These are phyloP conservation scores for Lymantria dispar DNA, from an alignment of 2,888 invertebrate genomes.

Conservation along the genomic window DNA sequence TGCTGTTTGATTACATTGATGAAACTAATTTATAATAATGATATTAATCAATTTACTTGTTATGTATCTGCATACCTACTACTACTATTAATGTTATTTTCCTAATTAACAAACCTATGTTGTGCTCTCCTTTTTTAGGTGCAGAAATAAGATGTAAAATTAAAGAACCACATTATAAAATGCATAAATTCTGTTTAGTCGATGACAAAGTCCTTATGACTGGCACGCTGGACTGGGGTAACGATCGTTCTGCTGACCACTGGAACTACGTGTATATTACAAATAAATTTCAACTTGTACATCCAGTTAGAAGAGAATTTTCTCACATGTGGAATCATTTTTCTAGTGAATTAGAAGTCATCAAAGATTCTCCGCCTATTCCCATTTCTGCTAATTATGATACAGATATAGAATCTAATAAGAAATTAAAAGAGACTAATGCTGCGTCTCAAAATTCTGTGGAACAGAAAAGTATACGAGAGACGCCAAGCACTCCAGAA, in stretches of 20 bases:
- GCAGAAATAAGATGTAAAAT: slow-evolving; percentile 79
- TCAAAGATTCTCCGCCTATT: slow-evolving; percentile 1
- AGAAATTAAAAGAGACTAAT: not conserved
- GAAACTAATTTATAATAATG: too few species aligned
- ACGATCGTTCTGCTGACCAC: slow-evolving; percentile 86
- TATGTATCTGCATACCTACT: too few species aligned
- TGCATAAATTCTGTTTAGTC: slow-evolving; percentile 90
- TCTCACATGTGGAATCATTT: slow-evolving; percentile 81
- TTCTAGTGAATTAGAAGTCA: slow-evolving; percentile 24
- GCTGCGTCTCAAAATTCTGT: not conserved
- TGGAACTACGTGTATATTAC: slow-evolving; percentile 87
- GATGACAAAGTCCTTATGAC: slow-evolving; percentile 84
- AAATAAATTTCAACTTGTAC: slow-evolving; percentile 78
- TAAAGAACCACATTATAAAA: slow-evolving; percentile 66
- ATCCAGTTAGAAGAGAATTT: slow-evolving; percentile 82
- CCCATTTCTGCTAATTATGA: slow-evolving; percentile 9
- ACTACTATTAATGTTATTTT: too few species aligned
- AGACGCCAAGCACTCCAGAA: slow-evolving; percentile 42
- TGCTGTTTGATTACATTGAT: too few species aligned
- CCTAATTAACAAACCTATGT: not conserved
- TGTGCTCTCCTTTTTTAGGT: slow-evolving; percentile 78
- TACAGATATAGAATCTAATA: slow-evolving; percentile 3
- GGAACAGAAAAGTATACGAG: not conserved
- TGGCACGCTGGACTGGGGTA: slow-evolving; percentile 91
- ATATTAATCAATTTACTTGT: too few species aligned